A percentile compares a stretch with the other conserved stretches of the same genome.
These are phyloP conservation scores for Venusia cambrica DNA, from an alignment of 2,888 invertebrate genomes.

Conservation along the genomic window DNA sequence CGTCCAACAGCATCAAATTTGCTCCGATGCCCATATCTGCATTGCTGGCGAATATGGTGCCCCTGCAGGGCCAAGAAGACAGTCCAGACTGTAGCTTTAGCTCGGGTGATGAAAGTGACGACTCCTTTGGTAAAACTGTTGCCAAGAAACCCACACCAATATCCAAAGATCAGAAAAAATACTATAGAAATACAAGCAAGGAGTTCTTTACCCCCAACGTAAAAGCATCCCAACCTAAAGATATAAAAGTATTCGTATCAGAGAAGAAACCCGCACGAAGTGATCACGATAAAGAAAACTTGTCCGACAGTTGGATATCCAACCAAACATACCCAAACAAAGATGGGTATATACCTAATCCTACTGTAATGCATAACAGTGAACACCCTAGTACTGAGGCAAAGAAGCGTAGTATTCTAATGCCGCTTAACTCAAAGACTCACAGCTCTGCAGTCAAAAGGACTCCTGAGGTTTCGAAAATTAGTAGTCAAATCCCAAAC, in stretches of 20 bases:
- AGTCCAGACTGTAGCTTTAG: conserved; percentile 54
- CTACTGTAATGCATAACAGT: conserved; percentile 26
- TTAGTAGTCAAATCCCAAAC: conserved; percentile 37
- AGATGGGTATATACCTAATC: conserved; percentile 39
- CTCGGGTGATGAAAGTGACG: conserved; percentile 61
- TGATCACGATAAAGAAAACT: conserved; percentile 58
- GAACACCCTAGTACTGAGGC: conserved; percentile 39
- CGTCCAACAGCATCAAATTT: conserved; percentile 67
- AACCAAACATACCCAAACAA: conserved; percentile 48
- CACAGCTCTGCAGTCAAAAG: conserved; percentile 41
- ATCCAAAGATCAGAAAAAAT: conserved; percentile 26
- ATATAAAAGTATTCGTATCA: conserved; percentile 47
- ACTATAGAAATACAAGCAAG: conserved; percentile 27
- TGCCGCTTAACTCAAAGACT: conserved; percentile 40
- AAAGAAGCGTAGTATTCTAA: conserved; percentile 45
- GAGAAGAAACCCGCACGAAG: conserved; percentile 47
- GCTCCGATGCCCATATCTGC: conserved; percentile 72
- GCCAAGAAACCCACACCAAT: conserved; percentile 41
- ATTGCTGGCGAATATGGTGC: conserved; percentile 63
- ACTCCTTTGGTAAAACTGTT: conserved; percentile 52
- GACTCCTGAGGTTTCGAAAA: conserved; percentile 51
- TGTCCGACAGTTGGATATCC: conserved; percentile 37
- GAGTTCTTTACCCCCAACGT: conserved; percentile 50
- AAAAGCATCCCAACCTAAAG: conserved; percentile 40
- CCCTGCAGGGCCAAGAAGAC: conserved; percentile 48